A percentile compares a stretch with the other conserved stretches of the same genome.
Conservation (phyloP, 2,113 vertebrate genomes). For the Pithys albifrons region DNA sequence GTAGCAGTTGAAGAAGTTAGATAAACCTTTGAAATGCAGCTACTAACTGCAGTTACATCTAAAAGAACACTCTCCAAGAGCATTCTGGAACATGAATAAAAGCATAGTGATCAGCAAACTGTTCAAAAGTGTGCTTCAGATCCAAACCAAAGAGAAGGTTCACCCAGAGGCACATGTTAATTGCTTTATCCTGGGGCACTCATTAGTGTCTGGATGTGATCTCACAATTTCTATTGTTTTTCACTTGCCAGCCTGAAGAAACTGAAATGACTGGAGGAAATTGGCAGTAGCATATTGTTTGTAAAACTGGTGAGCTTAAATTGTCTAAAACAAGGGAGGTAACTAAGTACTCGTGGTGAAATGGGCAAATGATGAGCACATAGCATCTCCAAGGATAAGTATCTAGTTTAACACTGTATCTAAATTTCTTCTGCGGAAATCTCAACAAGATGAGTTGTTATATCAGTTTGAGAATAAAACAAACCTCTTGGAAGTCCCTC, state of each 20-base stretch:
- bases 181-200: not conserved
- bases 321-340: not conserved
- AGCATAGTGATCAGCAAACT: not conserved
- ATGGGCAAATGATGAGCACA: not conserved
- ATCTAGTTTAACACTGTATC: not conserved
- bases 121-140: not conserved
- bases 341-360: not conserved
- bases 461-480: not conserved
- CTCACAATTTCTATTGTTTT: not conserved
- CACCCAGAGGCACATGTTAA: not conserved
- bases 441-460: not conserved
- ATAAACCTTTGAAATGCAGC: not conserved
- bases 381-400: not conserved
- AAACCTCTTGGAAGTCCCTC: not conserved
- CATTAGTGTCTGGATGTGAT: not conserved
- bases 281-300: not conserved
- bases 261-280: not conserved
- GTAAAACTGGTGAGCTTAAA: not conserved
- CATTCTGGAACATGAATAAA: not conserved
- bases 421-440: not conserved
- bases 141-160: not conserved
- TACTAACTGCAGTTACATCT: not conserved
- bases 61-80: not conserved
- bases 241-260: not conserved
- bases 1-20: not conserved